Evolutionary conservation across 2,888 invertebrate genomes (phyloP).

Genomic region (Agonopterix heracliana): DNA sequence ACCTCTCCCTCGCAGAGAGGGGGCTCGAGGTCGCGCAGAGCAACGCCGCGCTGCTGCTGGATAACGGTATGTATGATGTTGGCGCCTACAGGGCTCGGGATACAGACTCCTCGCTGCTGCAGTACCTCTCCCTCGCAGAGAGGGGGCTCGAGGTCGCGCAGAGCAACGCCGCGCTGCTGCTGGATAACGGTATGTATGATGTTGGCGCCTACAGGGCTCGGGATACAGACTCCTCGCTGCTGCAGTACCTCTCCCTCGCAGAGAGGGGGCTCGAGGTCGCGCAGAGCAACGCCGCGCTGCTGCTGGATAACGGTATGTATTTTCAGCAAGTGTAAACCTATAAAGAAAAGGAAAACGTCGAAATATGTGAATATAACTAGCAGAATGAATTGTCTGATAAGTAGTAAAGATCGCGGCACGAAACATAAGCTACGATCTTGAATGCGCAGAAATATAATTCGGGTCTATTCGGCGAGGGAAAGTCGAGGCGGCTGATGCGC

Average conservation of each 20-base stretch:
- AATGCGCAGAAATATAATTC: too few relatives aligned
- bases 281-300: slow-evolving; percentile 96
- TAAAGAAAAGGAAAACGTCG: too few relatives aligned
- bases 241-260: slow-evolving; percentile 93
- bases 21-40: slow-evolving; percentile 99
- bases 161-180: slow-evolving; percentile 95
- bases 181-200: slow-evolving; percentile 79
- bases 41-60: slow-evolving; percentile 96
- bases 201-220: slow-evolving; percentile 94
- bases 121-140: slow-evolving; percentile 94
- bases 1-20: slow-evolving; percentile 93
- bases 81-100: slow-evolving; percentile 91
- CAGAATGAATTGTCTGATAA: too few relatives aligned
- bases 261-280: slow-evolving; percentile 98
- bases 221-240: slow-evolving; percentile 85
- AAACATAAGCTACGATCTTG: too few relatives aligned
- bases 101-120: slow-evolving; percentile 88
- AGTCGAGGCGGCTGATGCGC: too few relatives aligned
- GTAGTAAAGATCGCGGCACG: too few relatives aligned
- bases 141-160: slow-evolving; percentile 98
- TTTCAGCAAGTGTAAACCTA: too few relatives aligned
- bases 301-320: slow-evolving; percentile 80
- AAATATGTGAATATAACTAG: too few relatives aligned
- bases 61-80: slow-evolving; percentile 78
- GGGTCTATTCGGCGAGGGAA: too few relatives aligned